These are phyloP conservation scores for Eupithecia subumbrata DNA, from an alignment of 2,888 invertebrate species.

Conservation along the genomic window DNA sequence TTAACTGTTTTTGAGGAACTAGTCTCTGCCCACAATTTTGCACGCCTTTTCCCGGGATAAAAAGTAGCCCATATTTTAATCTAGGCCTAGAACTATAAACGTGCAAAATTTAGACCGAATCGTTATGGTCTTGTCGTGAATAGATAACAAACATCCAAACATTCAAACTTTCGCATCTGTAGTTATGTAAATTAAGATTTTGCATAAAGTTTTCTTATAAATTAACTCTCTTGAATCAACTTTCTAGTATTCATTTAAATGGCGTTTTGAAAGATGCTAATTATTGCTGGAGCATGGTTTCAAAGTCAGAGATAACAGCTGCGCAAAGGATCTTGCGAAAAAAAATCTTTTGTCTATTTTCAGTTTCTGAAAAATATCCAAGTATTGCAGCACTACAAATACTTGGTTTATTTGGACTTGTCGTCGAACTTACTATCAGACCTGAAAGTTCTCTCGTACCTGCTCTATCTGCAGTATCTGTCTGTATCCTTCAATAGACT, in stretches of 20 bases:
- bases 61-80: not conserved
- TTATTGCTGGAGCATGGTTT: not conserved
- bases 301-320: not conserved
- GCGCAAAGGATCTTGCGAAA: not conserved
- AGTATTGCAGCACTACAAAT: conserved; percentile 80
- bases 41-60: not conserved
- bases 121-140: not conserved
- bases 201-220: not conserved
- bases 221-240: not conserved
- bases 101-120: not conserved
- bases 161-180: not conserved
- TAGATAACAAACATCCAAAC: not conserved
- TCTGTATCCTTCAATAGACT: conserved; percentile 84
- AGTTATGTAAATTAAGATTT: not conserved
- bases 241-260: not conserved
- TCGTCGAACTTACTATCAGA: conserved; percentile 82
- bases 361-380: conserved; percentile 77
- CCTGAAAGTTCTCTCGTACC: conserved; percentile 76
- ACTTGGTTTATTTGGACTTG: conserved; percentile 85
- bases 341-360: conserved; percentile 41
- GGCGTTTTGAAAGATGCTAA: not conserved
- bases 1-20: not conserved
- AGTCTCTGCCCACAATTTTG: not conserved
- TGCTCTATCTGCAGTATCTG: conserved; percentile 84
- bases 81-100: not conserved